Evolutionary conservation across 2,888 invertebrate species (phyloP), one percentile per base, ranked within the genome.

Genomic region (Macrophya alboannulata): DNA sequence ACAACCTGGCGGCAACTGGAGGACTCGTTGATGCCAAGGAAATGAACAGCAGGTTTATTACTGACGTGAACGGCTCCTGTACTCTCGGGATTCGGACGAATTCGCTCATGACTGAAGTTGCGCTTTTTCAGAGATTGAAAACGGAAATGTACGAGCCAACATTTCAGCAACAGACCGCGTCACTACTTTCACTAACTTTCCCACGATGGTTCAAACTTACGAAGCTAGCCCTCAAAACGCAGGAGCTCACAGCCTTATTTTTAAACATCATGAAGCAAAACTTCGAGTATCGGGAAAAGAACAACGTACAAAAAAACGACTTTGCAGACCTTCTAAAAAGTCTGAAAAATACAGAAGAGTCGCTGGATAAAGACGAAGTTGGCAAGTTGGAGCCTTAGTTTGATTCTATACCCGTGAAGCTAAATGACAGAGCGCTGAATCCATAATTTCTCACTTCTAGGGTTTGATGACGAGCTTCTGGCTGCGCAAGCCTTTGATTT

Each of bases 11-110:
- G 65, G 9, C 21, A 9, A 25, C 48, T 25, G 81, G 37, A 0
- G 83, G 88, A 9, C 90, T 92, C 0, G 86, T 94, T 0, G 95
- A 95, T 76, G 89, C 94, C 1, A 94, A 94, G 88, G 94, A 94
- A 55, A 84, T 94, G 9, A 90, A 93, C 45, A 93, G 94, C 0
- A 92, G 94, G 4, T 95, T 92, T 87, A 94, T 95, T 1, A 94
- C 94, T 9, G 95, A 95, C 88, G 94, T 95, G 0, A 95, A 95
- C 71, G 94, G 94, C 0, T 92, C 91, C 0, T 94, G 94, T 88
- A 94, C 94, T 10, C 95, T 95, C 88, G 95, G 95, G 0, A 90
- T 95, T 9, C 94, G 94, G 17, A 93, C 94, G 86, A 94, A 94
- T 86, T 94, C 94, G 72, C 91, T 94, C 15, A 88, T 91, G 12